phyloP scores from a whole-genome alignment of 1,140 invertebrate genomes.

The Ceratina calcarata region DNA sequence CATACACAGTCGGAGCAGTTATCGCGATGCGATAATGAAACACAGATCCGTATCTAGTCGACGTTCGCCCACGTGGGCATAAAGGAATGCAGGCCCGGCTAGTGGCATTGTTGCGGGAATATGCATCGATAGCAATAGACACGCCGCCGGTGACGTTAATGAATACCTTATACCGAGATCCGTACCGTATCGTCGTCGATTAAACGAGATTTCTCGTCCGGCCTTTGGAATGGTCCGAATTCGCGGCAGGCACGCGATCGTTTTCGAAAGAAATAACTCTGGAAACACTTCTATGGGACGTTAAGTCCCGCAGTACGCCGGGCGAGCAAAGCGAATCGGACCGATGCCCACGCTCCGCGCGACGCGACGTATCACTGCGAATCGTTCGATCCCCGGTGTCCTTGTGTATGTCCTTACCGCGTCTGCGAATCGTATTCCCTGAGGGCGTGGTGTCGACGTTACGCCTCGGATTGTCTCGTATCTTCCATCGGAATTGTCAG shows the following conservation, averaged over 20 bases:
- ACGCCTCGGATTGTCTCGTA: slow-evolving; percentile 33
- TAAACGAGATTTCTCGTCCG: slow-evolving; percentile 55
- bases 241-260: slow-evolving; percentile 58
- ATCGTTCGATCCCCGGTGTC: slow-evolving; percentile 44
- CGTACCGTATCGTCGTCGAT: slow-evolving; percentile 42
- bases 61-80: slow-evolving; percentile 45
- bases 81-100: slow-evolving; percentile 31
- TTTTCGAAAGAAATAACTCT: slow-evolving; percentile 49
- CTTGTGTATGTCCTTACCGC: slow-evolving; percentile 47
- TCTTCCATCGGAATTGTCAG: slow-evolving; percentile 40
- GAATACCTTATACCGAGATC: slow-evolving; percentile 51
- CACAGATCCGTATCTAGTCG: slow-evolving; percentile 45
- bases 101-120: slow-evolving; percentile 52
- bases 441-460: slow-evolving; percentile 46
- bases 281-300: slow-evolving; percentile 47
- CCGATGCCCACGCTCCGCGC: slow-evolving; percentile 51
- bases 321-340: slow-evolving; percentile 53
- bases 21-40: slow-evolving; percentile 51
- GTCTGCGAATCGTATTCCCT: slow-evolving; percentile 32
- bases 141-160: slow-evolving; percentile 53
- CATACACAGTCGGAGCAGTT: slow-evolving; percentile 36
- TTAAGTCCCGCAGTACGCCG: slow-evolving; percentile 30
- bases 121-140: slow-evolving; percentile 53
- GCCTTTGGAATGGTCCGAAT: slow-evolving; percentile 38
- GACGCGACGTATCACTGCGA: slow-evolving; percentile 32